Evolutionary conservation across 2,888 invertebrate species (phyloP).

Genomic region (Corythucha ciliata): DNA sequence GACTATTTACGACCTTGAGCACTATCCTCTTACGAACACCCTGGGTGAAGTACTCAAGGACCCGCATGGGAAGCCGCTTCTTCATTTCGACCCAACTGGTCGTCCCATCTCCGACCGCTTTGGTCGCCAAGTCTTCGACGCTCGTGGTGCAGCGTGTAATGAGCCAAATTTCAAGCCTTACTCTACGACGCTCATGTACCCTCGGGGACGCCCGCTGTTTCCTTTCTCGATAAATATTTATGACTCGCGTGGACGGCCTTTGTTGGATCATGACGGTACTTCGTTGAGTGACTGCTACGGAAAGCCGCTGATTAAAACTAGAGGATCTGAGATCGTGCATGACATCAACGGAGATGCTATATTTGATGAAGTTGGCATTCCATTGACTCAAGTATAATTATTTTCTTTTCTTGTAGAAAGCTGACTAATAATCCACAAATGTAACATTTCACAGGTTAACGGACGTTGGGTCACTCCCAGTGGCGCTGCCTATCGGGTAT

Average conservation of each 20-base stretch:
- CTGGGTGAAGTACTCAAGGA: slow-evolving; percentile 19
- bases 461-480: slow-evolving; percentile 19
- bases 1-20: slow-evolving; percentile 18
- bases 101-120: slow-evolving; percentile 22
- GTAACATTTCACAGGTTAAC: no score
- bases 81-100: slow-evolving; percentile 18
- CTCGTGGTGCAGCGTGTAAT: slow-evolving; percentile 10
- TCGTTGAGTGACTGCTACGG: slow-evolving; percentile 17
- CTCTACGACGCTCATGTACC: not conserved
- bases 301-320: not conserved
- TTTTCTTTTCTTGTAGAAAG: no score
- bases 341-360: slow-evolving; percentile 13
- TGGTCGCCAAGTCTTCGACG: slow-evolving; percentile 24
- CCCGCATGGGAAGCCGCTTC: slow-evolving; percentile 10
- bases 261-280: slow-evolving; percentile 20
- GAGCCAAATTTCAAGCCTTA: slow-evolving; percentile 16
- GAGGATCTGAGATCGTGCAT: not conserved
- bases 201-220: no score
- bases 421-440: no score
- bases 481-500: slow-evolving; percentile 20
- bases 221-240: no score
- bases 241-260: slow-evolving; percentile 17
- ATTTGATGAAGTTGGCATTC: slow-evolving; percentile 23
- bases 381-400: slow-evolving; percentile 20
- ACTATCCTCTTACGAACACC: slow-evolving; percentile 21